Evolutionary conservation across 1,140 invertebrate genomes (phyloP), one percentile per base, ranked within the genome.

Genomic region (Drosophila bifasciata): DNA sequence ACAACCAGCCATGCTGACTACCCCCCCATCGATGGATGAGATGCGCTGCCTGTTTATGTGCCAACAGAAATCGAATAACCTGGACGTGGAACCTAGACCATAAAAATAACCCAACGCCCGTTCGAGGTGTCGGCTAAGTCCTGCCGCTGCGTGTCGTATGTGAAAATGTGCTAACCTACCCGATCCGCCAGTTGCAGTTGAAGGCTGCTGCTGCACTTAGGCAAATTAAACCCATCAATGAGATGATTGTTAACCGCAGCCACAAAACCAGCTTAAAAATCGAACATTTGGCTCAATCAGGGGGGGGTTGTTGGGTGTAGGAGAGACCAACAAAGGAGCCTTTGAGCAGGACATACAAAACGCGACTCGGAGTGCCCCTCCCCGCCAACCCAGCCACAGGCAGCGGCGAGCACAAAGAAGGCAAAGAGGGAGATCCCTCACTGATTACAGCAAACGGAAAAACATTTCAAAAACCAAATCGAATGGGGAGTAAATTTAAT

Each of bases 221-320:
- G 69, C 69, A 86, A 86, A 88, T 88, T 86, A 81, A 75, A 88
- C 77, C 70, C 76, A 70, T 83, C 58, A 77, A 50, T 36, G 39
- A 75, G 75, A 74, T 79, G 76, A 41, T 70, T 57, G 40, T 46
- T 66, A 52, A 48, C 62, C 64, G 15, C 57, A 58, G 45, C 45
- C 61, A 44, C 52, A 62, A 62, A 68, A 21, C 32, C 48, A 59
- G 28, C 57, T 52, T 62, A 39, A 60, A 69, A 49, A 48, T 66
- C 67, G 59, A 63, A 53, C 62, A 58, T 76, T 73, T 62, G 59
- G 63, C 66, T 84, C 46, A 49, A 51, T 9, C 8, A 53, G 40
- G 15, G 19, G 3, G 19, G 3, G 19, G n/a, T n/a, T n/a, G n/a
- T n/a, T n/a, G n/a, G n/a, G n/a, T n/a, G n/a, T n/a, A n/a, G n/a